Conservation (phyloP, 2,797 vertebrate species). For the Neopelma chrysocephalum region DNA sequence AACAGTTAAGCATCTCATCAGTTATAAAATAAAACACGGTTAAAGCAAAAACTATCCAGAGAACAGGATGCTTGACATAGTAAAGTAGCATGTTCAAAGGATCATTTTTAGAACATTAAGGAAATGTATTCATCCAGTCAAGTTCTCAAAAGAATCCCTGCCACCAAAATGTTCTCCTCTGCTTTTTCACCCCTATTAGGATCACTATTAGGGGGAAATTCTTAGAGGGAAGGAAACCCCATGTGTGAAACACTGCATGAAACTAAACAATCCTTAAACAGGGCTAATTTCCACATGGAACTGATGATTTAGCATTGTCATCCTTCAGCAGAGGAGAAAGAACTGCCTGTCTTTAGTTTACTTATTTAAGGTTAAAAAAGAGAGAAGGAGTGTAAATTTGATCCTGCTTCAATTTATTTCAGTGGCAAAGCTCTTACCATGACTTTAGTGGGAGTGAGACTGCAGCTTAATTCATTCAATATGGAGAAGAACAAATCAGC, state of each 20-base stretch:
- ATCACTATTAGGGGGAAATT: neutral
- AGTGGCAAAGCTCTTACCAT: neutral
- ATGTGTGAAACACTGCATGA: neutral
- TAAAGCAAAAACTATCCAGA: neutral
- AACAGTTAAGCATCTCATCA: neutral
- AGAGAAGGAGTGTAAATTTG: neutral
- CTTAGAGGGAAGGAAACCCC: neutral
- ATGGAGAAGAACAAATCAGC: neutral
- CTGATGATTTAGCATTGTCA: neutral
- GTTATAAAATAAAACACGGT: neutral
- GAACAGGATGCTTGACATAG: neutral
- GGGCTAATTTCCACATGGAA: neutral
- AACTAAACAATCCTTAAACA: neutral
- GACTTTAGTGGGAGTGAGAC: neutral
- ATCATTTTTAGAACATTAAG: neutral
- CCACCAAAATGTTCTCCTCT: neutral
- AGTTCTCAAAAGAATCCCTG: neutral
- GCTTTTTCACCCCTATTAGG: neutral
- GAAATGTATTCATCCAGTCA: neutral
- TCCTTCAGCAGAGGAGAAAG: neutral
- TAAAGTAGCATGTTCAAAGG: neutral
- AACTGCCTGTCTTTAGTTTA: neutral
- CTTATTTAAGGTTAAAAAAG: neutral
- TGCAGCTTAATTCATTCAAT: neutral
- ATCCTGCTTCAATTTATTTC: neutral